Percentiles rank a stretch among this genome's conserved stretches.
These are phyloP conservation scores for Ammodytes marinus DNA, from an alignment of 2,113 vertebrate species.

Conservation along the genomic window DNA sequence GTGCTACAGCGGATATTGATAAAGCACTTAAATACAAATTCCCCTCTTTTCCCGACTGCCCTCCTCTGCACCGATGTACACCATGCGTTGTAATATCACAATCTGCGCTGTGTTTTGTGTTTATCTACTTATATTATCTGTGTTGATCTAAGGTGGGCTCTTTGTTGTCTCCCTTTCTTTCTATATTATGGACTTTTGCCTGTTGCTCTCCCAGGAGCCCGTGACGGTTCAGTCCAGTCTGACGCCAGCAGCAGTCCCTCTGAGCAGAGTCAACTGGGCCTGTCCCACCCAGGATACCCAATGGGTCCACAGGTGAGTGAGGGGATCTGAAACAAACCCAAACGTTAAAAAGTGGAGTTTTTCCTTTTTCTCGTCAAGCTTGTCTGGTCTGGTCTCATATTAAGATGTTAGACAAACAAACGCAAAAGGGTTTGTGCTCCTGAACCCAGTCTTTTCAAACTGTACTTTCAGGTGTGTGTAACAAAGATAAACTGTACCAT, in stretches of 20 bases:
- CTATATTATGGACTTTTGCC: constrained; percentile 17
- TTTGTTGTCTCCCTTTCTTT: constrained; percentile 36
- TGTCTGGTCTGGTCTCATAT: background rate
- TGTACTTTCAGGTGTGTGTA: background rate
- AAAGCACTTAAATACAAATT: constrained; percentile 88
- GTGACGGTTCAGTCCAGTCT: constrained; percentile 85
- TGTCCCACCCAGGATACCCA: constrained; percentile 90
- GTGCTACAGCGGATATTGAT: constrained; percentile 88
- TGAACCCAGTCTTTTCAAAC: background rate
- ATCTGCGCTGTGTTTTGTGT: constrained; percentile 58
- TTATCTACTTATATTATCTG: constrained; percentile 46
- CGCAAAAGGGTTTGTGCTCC: background rate
- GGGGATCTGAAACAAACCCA: background rate
- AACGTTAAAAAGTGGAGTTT: background rate
- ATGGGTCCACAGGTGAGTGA: constrained; percentile 94
- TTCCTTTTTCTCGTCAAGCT: background rate
- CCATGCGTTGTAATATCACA: constrained; percentile 78
- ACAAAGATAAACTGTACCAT: background rate
- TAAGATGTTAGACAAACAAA: background rate
- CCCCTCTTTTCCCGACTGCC: constrained; percentile 51
- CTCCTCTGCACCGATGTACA: constrained; percentile 67
- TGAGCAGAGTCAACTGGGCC: constrained; percentile 90
- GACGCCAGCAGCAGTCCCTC: constrained; percentile 90
- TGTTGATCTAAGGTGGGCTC: constrained; percentile 35
- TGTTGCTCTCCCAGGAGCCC: constrained; percentile 70